Conservation (phyloP, 2,797 vertebrate species). For the Spondyliosoma cantharus region DNA sequence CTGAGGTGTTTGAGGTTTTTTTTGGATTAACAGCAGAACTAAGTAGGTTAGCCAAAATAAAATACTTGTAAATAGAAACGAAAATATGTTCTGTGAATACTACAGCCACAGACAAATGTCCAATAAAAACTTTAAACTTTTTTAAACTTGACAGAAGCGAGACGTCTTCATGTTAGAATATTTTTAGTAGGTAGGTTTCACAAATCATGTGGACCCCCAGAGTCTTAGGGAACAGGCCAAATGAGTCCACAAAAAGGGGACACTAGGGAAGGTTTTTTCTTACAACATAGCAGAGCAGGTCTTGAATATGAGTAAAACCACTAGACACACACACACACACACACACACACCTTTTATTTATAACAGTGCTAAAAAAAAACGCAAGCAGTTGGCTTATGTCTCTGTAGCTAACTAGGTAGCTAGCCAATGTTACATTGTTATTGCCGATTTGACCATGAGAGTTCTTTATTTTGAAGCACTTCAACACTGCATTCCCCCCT, state of each 20-base stretch:
- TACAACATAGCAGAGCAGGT: neutral
- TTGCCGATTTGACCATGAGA: too few species aligned
- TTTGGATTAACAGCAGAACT: constrained; percentile 2
- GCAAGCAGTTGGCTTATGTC: too few species aligned
- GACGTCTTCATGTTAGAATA: neutral
- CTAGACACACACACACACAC: too few species aligned
- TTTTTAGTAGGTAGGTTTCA: constrained; percentile 18
- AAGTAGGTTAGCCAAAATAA: constrained; percentile 9
- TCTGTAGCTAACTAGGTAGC: too few species aligned
- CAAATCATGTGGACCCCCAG: neutral
- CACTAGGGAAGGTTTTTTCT: neutral
- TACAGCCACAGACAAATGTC: neutral
- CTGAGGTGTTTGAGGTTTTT: neutral
- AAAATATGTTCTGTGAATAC: too few species aligned
- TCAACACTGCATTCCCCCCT: too few species aligned
- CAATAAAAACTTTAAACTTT: neutral
- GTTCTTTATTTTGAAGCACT: too few species aligned
- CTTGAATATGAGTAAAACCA: neutral
- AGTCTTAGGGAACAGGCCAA: constrained; percentile 2
- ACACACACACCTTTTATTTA: too few species aligned
- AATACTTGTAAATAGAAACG: neutral
- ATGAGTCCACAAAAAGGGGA: neutral
- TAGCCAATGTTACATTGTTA: too few species aligned
- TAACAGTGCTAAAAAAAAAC: too few species aligned
- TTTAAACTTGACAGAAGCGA: neutral